Conservation (phyloP, 2,888 invertebrate species). For the Hyposoter didymator region DNA sequence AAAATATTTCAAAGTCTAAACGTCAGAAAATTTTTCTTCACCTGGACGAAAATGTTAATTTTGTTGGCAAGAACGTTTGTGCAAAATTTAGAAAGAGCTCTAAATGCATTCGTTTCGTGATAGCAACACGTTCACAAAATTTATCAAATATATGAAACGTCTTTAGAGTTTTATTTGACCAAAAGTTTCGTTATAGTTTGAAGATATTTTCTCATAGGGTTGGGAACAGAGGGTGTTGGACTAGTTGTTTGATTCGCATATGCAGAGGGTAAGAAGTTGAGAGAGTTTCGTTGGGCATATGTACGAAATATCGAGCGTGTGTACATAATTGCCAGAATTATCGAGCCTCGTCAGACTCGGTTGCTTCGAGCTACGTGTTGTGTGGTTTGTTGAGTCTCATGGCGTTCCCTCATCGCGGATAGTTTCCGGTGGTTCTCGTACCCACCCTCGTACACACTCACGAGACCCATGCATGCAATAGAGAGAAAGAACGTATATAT, state of each 20-base stretch:
- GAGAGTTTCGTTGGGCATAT: slow-evolving; percentile 1
- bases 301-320: slow-evolving; percentile 55
- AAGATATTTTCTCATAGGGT: neutral
- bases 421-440: slow-evolving; percentile 9
- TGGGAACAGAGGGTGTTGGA: neutral
- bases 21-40: too few species aligned
- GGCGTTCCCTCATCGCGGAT: neutral
- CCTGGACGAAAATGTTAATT: too few species aligned
- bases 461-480: neutral
- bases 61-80: too few species aligned
- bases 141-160: too few species aligned
- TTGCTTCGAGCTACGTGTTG: slow-evolving; percentile 28
- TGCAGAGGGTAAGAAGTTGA: slow-evolving; percentile 2
- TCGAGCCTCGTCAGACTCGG: slow-evolving; percentile 26
- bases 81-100: too few species aligned
- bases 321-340: slow-evolving; percentile 58
- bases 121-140: too few species aligned
- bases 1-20: too few species aligned
- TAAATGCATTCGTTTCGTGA: too few species aligned
- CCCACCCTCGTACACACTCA: neutral
- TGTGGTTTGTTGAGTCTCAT: slow-evolving; percentile 21
- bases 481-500: neutral
- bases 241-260: neutral
- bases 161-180: too few species aligned
- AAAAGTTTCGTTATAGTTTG: neutral